These are phyloP conservation scores for Euplexia lucipara DNA, from an alignment of 2,888 invertebrate genomes.

Conservation along the genomic window DNA sequence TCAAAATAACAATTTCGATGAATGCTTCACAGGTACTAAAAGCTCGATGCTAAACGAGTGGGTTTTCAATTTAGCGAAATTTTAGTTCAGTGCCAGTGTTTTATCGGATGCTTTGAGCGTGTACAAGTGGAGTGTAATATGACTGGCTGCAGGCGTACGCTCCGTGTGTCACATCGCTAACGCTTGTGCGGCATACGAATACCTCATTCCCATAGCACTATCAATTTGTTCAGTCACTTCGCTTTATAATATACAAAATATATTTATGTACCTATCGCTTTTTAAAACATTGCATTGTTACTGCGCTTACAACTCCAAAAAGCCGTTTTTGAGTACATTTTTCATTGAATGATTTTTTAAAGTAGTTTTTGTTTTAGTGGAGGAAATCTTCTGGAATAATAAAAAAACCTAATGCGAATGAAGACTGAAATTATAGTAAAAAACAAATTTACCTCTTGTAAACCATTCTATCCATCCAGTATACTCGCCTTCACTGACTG, in stretches of 20 bases:
- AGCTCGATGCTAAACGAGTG: constrained; percentile 69
- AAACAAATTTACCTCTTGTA: no score
- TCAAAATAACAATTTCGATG: constrained; percentile 72
- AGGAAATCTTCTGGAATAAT: no score
- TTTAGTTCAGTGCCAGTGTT: constrained; percentile 72
- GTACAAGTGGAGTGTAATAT: constrained; percentile 52
- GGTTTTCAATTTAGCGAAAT: constrained; percentile 75
- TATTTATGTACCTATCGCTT: no score
- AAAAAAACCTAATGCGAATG: no score
- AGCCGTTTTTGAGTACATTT: no score
- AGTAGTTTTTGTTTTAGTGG: no score
- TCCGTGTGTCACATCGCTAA: constrained; percentile 47
- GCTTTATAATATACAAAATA: constrained; percentile 72
- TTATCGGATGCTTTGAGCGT: constrained; percentile 66
- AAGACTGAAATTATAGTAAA: no score
- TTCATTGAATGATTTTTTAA: no score
- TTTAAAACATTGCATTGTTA: no score
- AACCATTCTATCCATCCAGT: no score
- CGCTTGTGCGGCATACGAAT: constrained; percentile 56
- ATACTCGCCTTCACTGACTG: no score
- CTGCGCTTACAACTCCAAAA: no score
- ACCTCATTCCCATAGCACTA: constrained; percentile 68
- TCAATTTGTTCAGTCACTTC: constrained; percentile 81
- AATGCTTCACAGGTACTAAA: constrained; percentile 72
- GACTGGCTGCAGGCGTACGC: constrained; percentile 27